These are phyloP conservation scores for Chrysopa pallens DNA, from an alignment of 1,140 invertebrate species.

Conservation along the genomic window DNA sequence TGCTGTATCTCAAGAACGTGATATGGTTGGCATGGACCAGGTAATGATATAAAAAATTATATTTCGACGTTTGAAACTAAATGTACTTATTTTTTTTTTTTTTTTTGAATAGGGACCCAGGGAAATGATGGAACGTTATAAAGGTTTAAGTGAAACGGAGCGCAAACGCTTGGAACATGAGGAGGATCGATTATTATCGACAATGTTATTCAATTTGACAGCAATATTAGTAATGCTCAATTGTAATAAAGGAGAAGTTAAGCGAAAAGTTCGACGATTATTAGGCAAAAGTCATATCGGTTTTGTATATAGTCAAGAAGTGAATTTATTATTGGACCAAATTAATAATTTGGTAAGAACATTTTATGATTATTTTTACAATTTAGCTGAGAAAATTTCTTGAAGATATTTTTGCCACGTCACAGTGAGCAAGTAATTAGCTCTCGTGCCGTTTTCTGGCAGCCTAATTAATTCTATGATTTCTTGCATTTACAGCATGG, in stretches of 20 bases:
- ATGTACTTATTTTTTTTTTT: too few species aligned
- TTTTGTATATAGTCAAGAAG: constrained; percentile 89
- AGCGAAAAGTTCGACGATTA: constrained; percentile 81
- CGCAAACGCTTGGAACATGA: constrained; percentile 93
- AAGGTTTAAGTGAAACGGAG: constrained; percentile 82
- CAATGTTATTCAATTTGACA: constrained; percentile 90
- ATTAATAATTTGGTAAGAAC: constrained; percentile 76
- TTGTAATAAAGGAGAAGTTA: constrained; percentile 69
- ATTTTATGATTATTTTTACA: constrained; percentile 2
- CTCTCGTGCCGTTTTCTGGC: background rate
- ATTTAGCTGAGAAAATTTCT: background rate
- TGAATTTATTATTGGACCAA: constrained; percentile 91
- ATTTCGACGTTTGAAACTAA: too few species aligned
- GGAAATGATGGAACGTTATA: constrained; percentile 99
- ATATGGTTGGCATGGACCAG: constrained; percentile 99
- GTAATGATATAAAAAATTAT: too few species aligned
- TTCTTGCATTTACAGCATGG: constrained; percentile 59
- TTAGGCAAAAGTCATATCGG: constrained; percentile 98
- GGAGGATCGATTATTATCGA: constrained; percentile 90
- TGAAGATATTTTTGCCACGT: constrained; percentile 2
- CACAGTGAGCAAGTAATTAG: background rate
- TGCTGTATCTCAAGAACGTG: constrained; percentile 95
- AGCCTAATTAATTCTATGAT: too few species aligned
- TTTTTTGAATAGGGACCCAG: constrained; percentile 46
- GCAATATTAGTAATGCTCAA: constrained; percentile 92